A percentile compares a stretch with the other conserved stretches of the same genome.
Evolutionary conservation across 2,113 vertebrate genomes (phyloP).

Genomic region (Heptranchias perlo): DNA sequence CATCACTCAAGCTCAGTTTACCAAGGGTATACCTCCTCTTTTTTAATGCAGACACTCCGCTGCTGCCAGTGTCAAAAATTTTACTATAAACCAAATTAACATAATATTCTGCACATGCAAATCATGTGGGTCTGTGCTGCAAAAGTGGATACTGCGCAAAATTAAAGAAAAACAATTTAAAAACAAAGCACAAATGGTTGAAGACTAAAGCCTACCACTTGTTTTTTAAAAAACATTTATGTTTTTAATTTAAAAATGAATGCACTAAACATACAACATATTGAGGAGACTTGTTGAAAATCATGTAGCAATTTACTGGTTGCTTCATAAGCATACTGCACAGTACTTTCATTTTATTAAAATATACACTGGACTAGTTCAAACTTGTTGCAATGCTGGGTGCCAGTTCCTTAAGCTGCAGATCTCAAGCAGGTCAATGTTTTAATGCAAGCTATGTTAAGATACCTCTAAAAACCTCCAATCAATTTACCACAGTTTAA

Average conservation of each 20-base stretch:
- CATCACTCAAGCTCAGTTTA: neutral
- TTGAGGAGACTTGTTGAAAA: neutral
- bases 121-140: neutral
- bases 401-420: neutral
- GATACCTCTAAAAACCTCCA: neutral
- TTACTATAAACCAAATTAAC: neutral
- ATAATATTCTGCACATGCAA: neutral
- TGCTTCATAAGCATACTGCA: neutral
- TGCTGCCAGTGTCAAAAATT: neutral
- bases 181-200: neutral
- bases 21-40: neutral
- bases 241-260: neutral
- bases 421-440: neutral
- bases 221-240: neutral
- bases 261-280: neutral
- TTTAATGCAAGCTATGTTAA: neutral
- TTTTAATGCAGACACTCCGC: neutral
- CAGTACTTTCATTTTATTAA: neutral
- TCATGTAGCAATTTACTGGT: neutral
- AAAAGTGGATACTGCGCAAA: neutral
- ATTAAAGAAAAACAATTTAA: neutral
- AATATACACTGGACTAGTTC: neutral
- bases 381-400: neutral
- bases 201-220: neutral
- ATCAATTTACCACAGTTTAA: constrained; percentile 5